Conservation (phyloP, 1,140 invertebrate species). For the Heliconius hewitsoni region DNA sequence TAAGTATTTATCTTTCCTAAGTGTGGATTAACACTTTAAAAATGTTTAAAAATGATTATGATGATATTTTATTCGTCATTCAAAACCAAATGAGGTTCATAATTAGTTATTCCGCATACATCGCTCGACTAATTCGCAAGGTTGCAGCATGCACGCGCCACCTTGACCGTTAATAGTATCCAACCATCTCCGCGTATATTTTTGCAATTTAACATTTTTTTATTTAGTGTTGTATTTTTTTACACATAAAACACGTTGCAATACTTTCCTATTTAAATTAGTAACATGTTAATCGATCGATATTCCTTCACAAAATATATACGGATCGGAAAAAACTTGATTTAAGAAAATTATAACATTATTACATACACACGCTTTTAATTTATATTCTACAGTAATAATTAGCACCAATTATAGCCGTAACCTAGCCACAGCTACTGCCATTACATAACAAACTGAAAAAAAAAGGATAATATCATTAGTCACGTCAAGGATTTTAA, state of each 20-base stretch:
- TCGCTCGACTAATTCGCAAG: conserved; percentile 64
- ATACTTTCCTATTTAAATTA: neutral
- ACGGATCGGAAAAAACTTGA: too few relatives aligned
- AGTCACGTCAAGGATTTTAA: conserved; percentile 2
- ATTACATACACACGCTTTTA: too few relatives aligned
- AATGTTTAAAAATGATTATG: neutral
- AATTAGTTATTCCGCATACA: conserved; percentile 44
- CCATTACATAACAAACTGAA: neutral
- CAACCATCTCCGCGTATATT: conserved; percentile 65
- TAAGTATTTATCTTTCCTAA: too few relatives aligned
- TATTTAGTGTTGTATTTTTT: conserved; percentile 21
- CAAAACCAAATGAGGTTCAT: conserved; percentile 45
- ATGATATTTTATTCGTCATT: conserved; percentile 25
- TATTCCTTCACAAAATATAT: too few relatives aligned
- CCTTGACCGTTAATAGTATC: conserved; percentile 69
- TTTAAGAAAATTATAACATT: too few relatives aligned
- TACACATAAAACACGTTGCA: neutral
- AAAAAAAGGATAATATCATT: neutral
- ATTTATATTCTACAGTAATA: neutral
- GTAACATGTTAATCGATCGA: neutral
- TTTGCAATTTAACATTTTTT: conserved; percentile 52
- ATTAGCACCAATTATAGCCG: neutral
- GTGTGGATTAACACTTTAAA: too few relatives aligned
- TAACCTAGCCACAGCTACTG: neutral
- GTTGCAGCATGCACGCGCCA: conserved; percentile 60